These are phyloP conservation scores for Amphimedon queenslandica DNA, from an alignment of 37 sponge, comb jelly and placozoan species.

Conservation along the genomic window DNA sequence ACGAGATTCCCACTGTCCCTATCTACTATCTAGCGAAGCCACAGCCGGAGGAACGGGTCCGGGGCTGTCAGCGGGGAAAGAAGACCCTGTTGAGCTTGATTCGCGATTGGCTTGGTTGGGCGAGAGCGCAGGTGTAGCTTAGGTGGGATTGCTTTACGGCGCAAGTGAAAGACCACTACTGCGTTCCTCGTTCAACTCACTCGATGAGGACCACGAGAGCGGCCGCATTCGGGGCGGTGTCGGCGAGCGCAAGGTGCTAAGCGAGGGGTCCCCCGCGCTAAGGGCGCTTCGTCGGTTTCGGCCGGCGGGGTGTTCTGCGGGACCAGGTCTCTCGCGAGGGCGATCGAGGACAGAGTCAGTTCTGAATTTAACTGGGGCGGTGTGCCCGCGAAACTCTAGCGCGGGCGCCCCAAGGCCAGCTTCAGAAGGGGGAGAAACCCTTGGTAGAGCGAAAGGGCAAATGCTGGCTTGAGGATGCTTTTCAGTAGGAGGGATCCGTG, in stretches of 20 bases:
- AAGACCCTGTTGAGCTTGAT: slow-evolving; percentile 92
- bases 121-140: slow-evolving; percentile 87
- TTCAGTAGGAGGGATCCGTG: slow-evolving; percentile 86
- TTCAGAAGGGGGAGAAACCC: slow-evolving; percentile 81
- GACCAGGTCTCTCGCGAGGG: too few relatives aligned
- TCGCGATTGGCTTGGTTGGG: slow-evolving; percentile 84
- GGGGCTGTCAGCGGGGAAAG: slow-evolving; percentile 87
- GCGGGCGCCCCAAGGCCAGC: slow-evolving; percentile 91
- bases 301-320: too few relatives aligned
- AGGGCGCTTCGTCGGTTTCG: slow-evolving; percentile 76
- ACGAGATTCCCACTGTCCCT: slow-evolving; percentile 86
- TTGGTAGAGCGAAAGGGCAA: slow-evolving; percentile 83
- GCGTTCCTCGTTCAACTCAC: slow-evolving; percentile 85
- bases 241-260: slow-evolving; percentile 41
- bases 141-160: slow-evolving; percentile 82
- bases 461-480: slow-evolving; percentile 88
- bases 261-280: slow-evolving; percentile 20
- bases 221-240: slow-evolving; percentile 51
- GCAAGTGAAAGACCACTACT: slow-evolving; percentile 91
- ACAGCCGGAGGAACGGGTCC: slow-evolving; percentile 89
- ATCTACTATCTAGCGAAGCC: slow-evolving; percentile 90
- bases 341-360: too few relatives aligned
- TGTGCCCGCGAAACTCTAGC: slow-evolving; percentile 88
- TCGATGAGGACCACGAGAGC: slow-evolving; percentile 76
- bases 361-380: slow-evolving; percentile 95